A percentile compares a stretch with the other conserved stretches of the same genome.
These are phyloP conservation scores for Temnothorax ravouxi DNA, from an alignment of 2,888 invertebrate genomes.

Conservation along the genomic window DNA sequence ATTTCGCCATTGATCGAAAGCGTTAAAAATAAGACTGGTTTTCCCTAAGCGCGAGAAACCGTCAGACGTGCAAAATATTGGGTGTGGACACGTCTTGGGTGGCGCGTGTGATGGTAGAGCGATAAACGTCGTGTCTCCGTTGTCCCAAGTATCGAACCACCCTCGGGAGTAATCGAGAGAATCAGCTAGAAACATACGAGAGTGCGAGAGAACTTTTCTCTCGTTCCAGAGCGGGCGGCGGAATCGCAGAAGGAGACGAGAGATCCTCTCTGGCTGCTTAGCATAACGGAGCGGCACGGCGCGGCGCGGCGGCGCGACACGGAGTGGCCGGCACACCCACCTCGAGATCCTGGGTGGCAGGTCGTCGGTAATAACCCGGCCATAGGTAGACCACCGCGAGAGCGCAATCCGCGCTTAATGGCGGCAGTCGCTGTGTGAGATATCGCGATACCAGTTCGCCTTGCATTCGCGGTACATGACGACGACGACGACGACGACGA, in stretches of 20 bases:
- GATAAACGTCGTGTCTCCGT: constrained; percentile 55
- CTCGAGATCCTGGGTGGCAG: constrained; percentile 80
- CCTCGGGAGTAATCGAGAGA: constrained; percentile 33
- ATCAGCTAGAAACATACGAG: constrained; percentile 43
- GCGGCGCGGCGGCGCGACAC: constrained; percentile 56
- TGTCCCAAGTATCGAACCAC: constrained; percentile 52
- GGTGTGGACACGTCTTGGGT: constrained; percentile 56
- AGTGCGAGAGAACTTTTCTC: constrained; percentile 37
- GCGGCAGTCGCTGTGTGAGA: constrained; percentile 79
- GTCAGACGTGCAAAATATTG: constrained; percentile 29
- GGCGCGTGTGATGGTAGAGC: constrained; percentile 44
- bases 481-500: constrained; percentile 46
- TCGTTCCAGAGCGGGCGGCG: constrained; percentile 11
- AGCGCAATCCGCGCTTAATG: constrained; percentile 81
- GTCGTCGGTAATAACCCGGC: constrained; percentile 80
- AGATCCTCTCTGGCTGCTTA: constrained; percentile 62
- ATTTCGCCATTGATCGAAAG: constrained; percentile 7
- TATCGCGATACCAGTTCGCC: constrained; percentile 78
- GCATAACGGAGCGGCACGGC: constrained; percentile 74
- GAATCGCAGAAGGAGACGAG: constrained; percentile 54
- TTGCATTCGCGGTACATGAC: constrained; percentile 57
- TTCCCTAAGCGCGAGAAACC: constrained; percentile 20
- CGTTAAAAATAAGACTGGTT: constrained; percentile 35
- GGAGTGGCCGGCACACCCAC: constrained; percentile 79
- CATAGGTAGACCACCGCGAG: constrained; percentile 83